Evolutionary conservation across 2,113 vertebrate species (phyloP).

Genomic region (Prionailurus viverrinus): DNA sequence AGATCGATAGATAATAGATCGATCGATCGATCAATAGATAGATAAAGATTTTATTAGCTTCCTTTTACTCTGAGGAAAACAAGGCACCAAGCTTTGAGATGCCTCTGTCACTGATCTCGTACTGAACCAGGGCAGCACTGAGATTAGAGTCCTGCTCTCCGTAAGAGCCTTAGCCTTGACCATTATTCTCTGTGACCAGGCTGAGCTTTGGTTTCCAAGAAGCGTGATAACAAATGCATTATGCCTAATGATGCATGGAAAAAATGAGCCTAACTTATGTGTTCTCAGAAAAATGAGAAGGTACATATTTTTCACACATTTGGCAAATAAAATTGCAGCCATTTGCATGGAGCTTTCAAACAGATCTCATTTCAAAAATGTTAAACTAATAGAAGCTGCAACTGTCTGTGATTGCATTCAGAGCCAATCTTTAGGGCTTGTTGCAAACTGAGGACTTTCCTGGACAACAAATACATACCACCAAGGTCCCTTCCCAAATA

Average conservation of each 20-base stretch:
- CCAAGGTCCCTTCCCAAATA: background rate
- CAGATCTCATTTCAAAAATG: conserved; percentile 35
- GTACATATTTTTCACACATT: conserved; percentile 28
- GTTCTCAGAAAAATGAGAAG: conserved; percentile 23
- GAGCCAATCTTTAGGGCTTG: background rate
- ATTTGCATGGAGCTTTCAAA: conserved; percentile 53
- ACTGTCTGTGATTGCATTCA: background rate
- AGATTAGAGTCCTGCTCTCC: background rate
- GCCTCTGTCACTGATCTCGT: background rate
- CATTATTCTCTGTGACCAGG: background rate
- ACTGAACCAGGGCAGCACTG: background rate
- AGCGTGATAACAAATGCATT: background rate
- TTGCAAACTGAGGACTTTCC: background rate
- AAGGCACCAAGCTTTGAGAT: background rate
- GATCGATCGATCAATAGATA: too few species aligned
- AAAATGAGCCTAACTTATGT: conserved; percentile 15
- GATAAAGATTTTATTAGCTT: background rate
- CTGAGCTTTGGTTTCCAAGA: background rate
- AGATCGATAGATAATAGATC: too few species aligned
- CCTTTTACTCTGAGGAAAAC: conserved; percentile 32
- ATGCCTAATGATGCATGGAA: background rate
- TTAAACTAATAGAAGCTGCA: conserved; percentile 29
- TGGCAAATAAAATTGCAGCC: conserved; percentile 19
- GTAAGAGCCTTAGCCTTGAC: background rate
- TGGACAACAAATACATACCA: background rate